Evolutionary conservation across 2,888 invertebrate species (phyloP), one percentile per base, ranked within the genome.

Genomic region (Celastrina argiolus): DNA sequence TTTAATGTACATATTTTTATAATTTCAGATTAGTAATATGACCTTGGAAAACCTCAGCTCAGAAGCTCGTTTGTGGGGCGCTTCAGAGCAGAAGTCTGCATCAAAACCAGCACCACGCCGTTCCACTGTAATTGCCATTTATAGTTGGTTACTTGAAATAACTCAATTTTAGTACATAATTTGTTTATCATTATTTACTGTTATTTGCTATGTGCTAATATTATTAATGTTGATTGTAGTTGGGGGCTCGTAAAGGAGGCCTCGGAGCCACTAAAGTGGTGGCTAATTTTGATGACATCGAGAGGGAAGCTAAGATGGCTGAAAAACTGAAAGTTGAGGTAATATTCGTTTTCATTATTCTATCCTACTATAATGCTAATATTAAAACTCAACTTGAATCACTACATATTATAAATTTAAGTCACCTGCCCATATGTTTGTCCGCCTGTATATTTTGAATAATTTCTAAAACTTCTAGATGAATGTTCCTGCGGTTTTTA

Each of bases 211-310:
- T 45, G 2, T 45, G 2, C 28, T 31, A 31, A 31, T 6, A 31
- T 4, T 3, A 31, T 31, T 6, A 31, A 64, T 28, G 0, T 64
- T 64, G 41, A 7, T 66, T 66, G 61, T 74, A 97, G 97, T 79
- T 97, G 76, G 98, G 97, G 14, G 94, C 93, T 0, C 97, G 97
- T 72, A 98, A 97, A 81, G 94, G 96, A 51, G 96, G 97, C 0
- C 89, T 99, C 66, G 99, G 99, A 64, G 99, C 99, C 16, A 98
- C 97, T 64, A 97, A 97, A 83, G 97, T 99, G 31, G 96, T 96
- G 77, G 94, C 97, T 3, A 97, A 99, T 88, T 99, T 99, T 84
- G 97, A 96, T 18, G 98, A 98, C 79, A 94, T 99, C 69, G 99
- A 99, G 87, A 94, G 95, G 72, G 96, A 97, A 78, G 98, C 98